Conservation (phyloP, 2,113 vertebrate genomes). For the Platichthys flesus region DNA sequence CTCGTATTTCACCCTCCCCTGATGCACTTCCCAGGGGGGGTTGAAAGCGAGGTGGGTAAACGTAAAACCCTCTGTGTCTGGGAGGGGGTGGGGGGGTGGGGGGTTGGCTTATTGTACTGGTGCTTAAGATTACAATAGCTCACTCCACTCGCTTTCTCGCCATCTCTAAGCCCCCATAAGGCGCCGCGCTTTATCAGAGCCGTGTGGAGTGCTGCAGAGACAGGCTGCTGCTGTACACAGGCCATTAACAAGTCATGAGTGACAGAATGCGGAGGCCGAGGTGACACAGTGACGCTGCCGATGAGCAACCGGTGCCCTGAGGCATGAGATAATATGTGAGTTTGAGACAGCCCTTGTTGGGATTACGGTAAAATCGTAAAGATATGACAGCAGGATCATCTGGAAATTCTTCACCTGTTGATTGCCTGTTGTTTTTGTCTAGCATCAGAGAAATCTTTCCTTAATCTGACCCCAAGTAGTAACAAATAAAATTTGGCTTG, state of each 20-base stretch:
- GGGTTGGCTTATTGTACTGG: slow-evolving; percentile 44
- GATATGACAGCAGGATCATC: not conserved
- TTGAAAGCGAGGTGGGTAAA: slow-evolving; percentile 61
- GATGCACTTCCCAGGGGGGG: slow-evolving; percentile 60
- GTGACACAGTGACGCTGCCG: slow-evolving; percentile 60
- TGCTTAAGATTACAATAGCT: slow-evolving; percentile 63
- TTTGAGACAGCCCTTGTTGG: slow-evolving; percentile 28
- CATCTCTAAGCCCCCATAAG: slow-evolving; percentile 40
- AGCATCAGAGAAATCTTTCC: not conserved
- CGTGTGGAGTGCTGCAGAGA: slow-evolving; percentile 50
- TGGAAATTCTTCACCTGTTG: not conserved
- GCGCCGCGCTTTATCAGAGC: slow-evolving; percentile 43
- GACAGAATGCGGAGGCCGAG: slow-evolving; percentile 72
- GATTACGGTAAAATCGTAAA: slow-evolving; percentile 18
- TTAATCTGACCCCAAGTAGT: not conserved
- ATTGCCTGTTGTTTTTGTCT: not conserved
- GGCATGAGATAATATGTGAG: slow-evolving; percentile 51
- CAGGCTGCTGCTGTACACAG: slow-evolving; percentile 47
- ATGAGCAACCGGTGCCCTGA: slow-evolving; percentile 57
- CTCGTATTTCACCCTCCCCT: slow-evolving; percentile 68
- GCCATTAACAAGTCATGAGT: slow-evolving; percentile 64
- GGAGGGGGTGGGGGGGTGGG: not conserved
- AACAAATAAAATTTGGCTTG: not conserved
- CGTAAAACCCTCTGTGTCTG: slow-evolving; percentile 53
- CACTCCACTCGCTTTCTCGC: slow-evolving; percentile 27